Percentiles rank a stretch among this genome's conserved stretches.
Conservation (phyloP, 2,113 vertebrate genomes). For the Sturnira hondurensis region DNA sequence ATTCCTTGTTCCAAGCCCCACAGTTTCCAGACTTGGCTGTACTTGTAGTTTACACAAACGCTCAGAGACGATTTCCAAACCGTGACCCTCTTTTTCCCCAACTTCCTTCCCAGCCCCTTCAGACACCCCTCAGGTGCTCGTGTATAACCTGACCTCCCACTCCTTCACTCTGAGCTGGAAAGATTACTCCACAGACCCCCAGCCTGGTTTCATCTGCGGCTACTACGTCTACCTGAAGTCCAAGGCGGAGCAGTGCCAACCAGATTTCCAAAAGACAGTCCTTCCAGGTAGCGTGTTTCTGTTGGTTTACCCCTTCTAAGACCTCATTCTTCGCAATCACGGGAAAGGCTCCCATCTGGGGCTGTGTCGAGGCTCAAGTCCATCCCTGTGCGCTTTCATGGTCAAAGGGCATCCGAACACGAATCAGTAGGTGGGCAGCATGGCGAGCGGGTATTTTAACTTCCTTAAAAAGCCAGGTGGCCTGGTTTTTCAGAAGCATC, state of each 20-base stretch:
- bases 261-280: conserved; percentile 37
- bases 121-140: neutral
- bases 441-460: neutral
- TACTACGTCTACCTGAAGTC: conserved; percentile 79
- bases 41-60: neutral
- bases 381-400: neutral
- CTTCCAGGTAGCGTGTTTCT: conserved; percentile 70
- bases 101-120: conserved; percentile 71
- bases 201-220: conserved; percentile 77
- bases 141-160: conserved; percentile 45
- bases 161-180: conserved; percentile 77
- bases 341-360: neutral
- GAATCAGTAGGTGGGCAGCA: neutral
- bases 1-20: too few species aligned
- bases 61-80: neutral
- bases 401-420: neutral
- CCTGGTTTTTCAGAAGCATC: neutral
- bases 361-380: too few species aligned
- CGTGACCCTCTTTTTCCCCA: neutral
- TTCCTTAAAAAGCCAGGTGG: neutral
- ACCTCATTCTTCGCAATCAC: neutral
- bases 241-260: conserved; percentile 53
- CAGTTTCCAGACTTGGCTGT: neutral
- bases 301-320: neutral
- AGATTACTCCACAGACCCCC: conserved; percentile 51